Evolutionary conservation across 30 jellyfish, hydroid and myxozoan genomes (phyloP), one percentile per base, ranked within the genome.

Genomic region (Aurelia sp.): DNA sequence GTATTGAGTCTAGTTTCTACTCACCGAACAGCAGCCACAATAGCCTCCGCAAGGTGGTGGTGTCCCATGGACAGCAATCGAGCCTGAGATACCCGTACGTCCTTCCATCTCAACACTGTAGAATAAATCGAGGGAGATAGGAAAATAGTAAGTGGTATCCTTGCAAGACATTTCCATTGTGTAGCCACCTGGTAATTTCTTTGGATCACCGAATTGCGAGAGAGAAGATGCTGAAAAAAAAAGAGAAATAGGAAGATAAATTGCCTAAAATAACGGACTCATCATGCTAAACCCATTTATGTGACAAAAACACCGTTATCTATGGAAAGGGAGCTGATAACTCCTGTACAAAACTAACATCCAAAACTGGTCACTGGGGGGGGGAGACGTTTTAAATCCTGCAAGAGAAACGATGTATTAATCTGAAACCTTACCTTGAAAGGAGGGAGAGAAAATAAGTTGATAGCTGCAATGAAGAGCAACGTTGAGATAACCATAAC

Each of bases 31-130:
- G 13, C 24, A 13, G 16, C 64, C 64, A 31, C 22, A 31, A 24
- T 9, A 38, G 5, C 88, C 88, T 27, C 24, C 22, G 40, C 88
- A 76, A 15, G 76, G 78, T 1, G 88, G 88, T 5, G 33, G 47
- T 24, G 20, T 10, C 18, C 77, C 88, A 18, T 62, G 80, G 53
- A 78, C 33, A 16, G 80, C n/a, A n/a, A 63, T 66, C 62, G 50
- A 47, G 35, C 89, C 80, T 11, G 80, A 13, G 11, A 63, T 27
- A 16, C 89, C 89, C 1, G 48, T 78, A 3, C 80, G 67, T 13
- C 71, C 69, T 4, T 78, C 80, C 80, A 78, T n/a, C 80, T 78
- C 89, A 58, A 78, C 70, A 51, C 89, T 78, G 33, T 64, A 69
- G 44, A 78, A 62, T 22, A 35, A 13, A 17, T 13, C 24, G 17